Evolutionary conservation across 1,140 invertebrate species (phyloP), one percentile per base, ranked within the genome.

Genomic region (Formica selysi): DNA sequence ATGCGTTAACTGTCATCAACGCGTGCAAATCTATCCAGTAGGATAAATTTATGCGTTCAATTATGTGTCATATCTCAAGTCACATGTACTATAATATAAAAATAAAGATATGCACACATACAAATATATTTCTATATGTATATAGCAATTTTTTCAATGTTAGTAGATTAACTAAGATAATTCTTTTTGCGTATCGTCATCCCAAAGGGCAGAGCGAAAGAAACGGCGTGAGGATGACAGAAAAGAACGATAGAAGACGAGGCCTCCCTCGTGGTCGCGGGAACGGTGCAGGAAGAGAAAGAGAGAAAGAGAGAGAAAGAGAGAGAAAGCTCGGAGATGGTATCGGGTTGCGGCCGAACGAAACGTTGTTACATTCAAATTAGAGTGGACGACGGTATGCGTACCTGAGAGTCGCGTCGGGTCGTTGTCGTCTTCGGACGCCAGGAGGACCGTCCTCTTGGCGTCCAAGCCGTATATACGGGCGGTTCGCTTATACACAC

Each of bases 291-390:
- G 62, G 19, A 32, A 32, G 38, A 38, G 7, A 38, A 8, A 38
- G 7, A 38, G 10, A 38, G 7, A 38, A 1, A 44, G 1, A 10
- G 8, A 67, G 29, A 38, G 38, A 59, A 54, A 64, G 16, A 26
- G 57, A 44, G 36, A 41, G 51, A 61, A 16, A 29, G 70, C 57
- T 85, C 71, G 89, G 91, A 95, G 95, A 95, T 95, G 92, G 91
- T 95, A 95, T 95, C 94, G 91, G 90, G 92, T 93, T 91, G 94
- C 92, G 94, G 89, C 92, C 92, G 90, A 95, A 95, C 93, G 93
- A 92, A 95, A 95, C 94, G 94, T 95, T 95, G 94, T 95, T 95
- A 95, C 94, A 95, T 95, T 95, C 95, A 95, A 95, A 95, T 95
- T 95, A 95, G 94, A 95, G 94, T 95, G 93, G 93, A 94, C 92